phyloP scores from a whole-genome alignment of 92 coral and sea anemone genomes.

The Parazoanthus swiftii region DNA sequence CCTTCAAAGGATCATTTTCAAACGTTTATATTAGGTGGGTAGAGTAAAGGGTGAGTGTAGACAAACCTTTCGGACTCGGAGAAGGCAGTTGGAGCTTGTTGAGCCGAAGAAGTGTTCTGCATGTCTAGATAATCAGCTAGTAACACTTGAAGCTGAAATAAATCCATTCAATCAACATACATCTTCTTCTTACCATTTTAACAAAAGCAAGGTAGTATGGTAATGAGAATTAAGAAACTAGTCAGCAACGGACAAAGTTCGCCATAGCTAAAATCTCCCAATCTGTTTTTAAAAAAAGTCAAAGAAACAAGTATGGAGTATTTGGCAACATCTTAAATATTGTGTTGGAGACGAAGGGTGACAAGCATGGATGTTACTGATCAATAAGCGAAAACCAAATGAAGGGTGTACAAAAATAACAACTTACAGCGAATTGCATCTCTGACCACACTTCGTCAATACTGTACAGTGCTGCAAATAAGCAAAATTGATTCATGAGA shows the following conservation, averaged over 20 bases:
- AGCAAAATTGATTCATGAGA: background rate
- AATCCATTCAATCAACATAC: background rate
- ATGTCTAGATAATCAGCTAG: conserved; percentile 93
- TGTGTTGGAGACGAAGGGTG: no score
- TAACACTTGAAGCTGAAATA: conserved; percentile 78
- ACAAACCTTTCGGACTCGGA: conserved; percentile 89
- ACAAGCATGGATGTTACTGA: no score
- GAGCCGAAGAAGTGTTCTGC: conserved; percentile 81
- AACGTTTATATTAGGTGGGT: no score
- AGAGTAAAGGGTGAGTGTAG: background rate
- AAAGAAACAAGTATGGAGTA: no score
- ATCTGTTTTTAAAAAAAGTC: no score
- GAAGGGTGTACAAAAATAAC: conserved; percentile 61
- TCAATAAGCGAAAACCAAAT: no score
- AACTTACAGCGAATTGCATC: conserved; percentile 96
- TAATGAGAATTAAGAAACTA: no score
- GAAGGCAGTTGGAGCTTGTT: conserved; percentile 77
- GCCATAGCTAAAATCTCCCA: no score
- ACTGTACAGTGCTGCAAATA: conserved; percentile 64
- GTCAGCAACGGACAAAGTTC: no score
- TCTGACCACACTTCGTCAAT: conserved; percentile 99
- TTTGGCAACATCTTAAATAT: background rate
- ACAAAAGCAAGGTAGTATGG: no score
- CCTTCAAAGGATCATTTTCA: background rate
- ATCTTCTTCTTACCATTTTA: background rate